phyloP scores from a whole-genome alignment of 1,140 invertebrate genomes.

The Tenebrio molitor region DNA sequence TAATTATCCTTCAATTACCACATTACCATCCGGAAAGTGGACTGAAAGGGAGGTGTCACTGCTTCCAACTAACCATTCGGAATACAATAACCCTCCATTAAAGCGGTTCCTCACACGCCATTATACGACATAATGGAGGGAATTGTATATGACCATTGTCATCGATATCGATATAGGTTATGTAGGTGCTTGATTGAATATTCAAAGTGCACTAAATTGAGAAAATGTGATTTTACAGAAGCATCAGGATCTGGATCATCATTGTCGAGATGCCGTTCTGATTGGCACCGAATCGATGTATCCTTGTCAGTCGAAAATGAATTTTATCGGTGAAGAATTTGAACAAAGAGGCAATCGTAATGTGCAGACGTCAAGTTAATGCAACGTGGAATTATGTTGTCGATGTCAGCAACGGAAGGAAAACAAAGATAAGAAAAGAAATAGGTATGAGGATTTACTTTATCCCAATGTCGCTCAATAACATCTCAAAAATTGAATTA shows the following conservation, averaged over 20 bases:
- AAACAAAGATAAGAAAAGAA: constrained; percentile 20
- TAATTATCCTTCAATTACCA: constrained; percentile 52
- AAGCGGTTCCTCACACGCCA: constrained; percentile 8
- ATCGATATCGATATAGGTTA: not conserved
- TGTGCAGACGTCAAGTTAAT: constrained; percentile 34
- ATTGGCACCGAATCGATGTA: no score
- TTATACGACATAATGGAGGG: not conserved
- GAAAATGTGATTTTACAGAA: no score
- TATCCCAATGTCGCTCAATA: constrained; percentile 10
- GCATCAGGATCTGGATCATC: no score
- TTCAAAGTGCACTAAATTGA: no score
- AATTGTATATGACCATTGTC: constrained; percentile 15
- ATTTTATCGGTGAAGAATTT: not conserved
- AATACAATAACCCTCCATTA: constrained; percentile 35
- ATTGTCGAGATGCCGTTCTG: no score
- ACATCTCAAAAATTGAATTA: constrained; percentile 27
- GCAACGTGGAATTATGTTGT: constrained; percentile 34
- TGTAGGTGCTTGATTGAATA: no score
- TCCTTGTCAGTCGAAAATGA: no score
- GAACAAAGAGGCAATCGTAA: constrained; percentile 23
- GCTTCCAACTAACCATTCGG: constrained; percentile 35
- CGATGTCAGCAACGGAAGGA: constrained; percentile 23
- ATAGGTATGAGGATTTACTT: constrained; percentile 4
- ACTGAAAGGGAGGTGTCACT: constrained; percentile 41
- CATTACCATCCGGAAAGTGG: constrained; percentile 48